Base-by-base conservation (phyloP, 1,140 invertebrate species). In the Atopsyche davidsoni region DNA sequence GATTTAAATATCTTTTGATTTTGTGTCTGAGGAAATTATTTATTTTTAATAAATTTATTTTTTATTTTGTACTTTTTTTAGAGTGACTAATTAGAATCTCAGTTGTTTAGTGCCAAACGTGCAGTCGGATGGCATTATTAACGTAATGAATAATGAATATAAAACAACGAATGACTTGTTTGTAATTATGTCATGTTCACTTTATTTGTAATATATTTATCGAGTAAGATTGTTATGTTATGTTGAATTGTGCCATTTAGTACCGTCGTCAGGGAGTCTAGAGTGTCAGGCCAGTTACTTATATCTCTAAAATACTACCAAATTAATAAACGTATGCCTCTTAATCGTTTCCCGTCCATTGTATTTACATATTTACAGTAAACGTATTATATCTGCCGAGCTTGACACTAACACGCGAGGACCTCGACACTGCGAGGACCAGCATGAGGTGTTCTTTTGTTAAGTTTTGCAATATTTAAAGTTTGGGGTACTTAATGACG, bases 211-310 rank as follows among this genome's bases (percentile, higher is more conserved):
- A 50, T 55, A 55, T 55, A 55, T 46, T 54, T 49, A 49, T 47
- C 32, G 41, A 50, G 38, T 50, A 42, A 55, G 47, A 46, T 45
- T 24, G 53, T 51, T 44, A 48, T 57, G 46, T 53, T 47, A 53
- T 53, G 40, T 56, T 47, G 13, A 57, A 52, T 52, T 57, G 54
- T 57, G 54, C 54, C 54, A 57, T 57, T 44, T 51, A 36, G 48
- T 46, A 47, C 41, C 46, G 35, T 54, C 39, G 49, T 47, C 31
- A 21, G 38, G 44, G 36, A 47, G 32, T 39, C 45, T 46, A 46
- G 39, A 35, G n/a, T 35, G 49, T 44, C 34, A 41, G 54, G 54
- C 54, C 54, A 57, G 54, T 57, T 57, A 57, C 54, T 57, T 57
- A 57, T 36, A 21, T 7, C 45, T 24, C 44, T 31, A 38, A 45